Base-by-base conservation (phyloP, 1,140 invertebrate species). In the Phymastichus coffea region DNA sequence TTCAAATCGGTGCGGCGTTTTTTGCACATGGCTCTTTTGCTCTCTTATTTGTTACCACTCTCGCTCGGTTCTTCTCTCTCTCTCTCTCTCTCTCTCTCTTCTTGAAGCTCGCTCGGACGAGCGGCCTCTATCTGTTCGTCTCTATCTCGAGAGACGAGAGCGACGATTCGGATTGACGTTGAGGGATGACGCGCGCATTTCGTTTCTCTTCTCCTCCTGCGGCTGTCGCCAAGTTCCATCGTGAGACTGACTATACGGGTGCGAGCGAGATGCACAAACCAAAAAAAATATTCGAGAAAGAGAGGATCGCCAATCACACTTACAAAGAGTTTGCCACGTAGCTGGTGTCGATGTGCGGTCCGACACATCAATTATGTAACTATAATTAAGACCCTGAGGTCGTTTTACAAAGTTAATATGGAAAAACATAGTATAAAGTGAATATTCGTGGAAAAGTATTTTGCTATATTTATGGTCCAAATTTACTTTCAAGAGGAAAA, bases 171-270 rank as follows among this genome's bases (percentile, higher is more conserved):
- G 69, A 75, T 73, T 76, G 74, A 76, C 74, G 69, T 76, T 74
- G 72, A 76, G 71, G 69, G 66, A 76, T 76, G 72, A 73, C 71
- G 66, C 69, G 69, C 10, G 15, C 10, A 37, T 14, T 33, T 22
- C 28, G 2, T 12, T 46, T n/a, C 6, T 6, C 1, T 12, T 46
- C 25, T 63, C 64, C 64, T 53, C 60, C 57, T 52, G 65, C 65
- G 44, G 51, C 67, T 68, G 61, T 57, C 61, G 61, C 61, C 65
- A 63, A 65, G 64, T 67, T 71, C 68, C 62, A 66, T 67, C 69
- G 62, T 70, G 64, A 67, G 64, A 70, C 58, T 64, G 43, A 19
- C 30, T 43, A 15, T 6, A 33, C 2, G 8, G 6, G 14, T n/a
- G 20, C 6, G 12, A 25, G 25, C n/a, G n/a, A n/a, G n/a, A n/a